phyloP scores from a whole-genome alignment of 2,888 invertebrate species.

The Blastobasis adustella region DNA sequence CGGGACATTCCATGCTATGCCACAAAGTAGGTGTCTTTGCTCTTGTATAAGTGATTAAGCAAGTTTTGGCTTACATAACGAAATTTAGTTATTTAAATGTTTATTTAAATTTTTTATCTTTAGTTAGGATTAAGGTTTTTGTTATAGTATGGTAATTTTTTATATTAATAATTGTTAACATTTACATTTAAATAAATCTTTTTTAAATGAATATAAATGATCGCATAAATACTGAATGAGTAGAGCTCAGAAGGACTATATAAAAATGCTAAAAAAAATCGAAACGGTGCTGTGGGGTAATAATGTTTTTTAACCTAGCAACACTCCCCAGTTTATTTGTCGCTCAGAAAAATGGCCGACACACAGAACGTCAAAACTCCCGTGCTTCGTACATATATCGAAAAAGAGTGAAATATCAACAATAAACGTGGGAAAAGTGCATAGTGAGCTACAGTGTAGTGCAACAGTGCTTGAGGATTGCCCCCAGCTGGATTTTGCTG shows the following conservation, averaged over 20 bases:
- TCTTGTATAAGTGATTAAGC: too few species aligned
- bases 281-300: background rate
- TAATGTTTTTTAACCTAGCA: slow-evolving; percentile 28
- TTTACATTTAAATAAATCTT: too few species aligned
- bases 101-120: too few species aligned
- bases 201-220: too few species aligned
- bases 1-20: too few species aligned
- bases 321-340: slow-evolving; percentile 51
- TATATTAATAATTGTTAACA: too few species aligned
- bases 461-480: slow-evolving; percentile 22
- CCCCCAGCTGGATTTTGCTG: slow-evolving; percentile 18
- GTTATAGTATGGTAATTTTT: too few species aligned
- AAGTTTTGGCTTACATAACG: too few species aligned
- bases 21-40: too few species aligned
- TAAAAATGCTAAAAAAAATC: background rate
- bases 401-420: slow-evolving; percentile 50
- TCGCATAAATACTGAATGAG: too few species aligned
- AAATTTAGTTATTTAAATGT: too few species aligned
- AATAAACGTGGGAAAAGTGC: slow-evolving; percentile 24
- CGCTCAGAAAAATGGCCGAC: slow-evolving; percentile 63
- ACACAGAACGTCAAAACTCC: slow-evolving; percentile 59
- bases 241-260: background rate
- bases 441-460: slow-evolving; percentile 37
- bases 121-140: too few species aligned
- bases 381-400: slow-evolving; percentile 39